phyloP scores from a whole-genome alignment of 53 echinoderm and acorn worm species.

The Actinopyga echinites region DNA sequence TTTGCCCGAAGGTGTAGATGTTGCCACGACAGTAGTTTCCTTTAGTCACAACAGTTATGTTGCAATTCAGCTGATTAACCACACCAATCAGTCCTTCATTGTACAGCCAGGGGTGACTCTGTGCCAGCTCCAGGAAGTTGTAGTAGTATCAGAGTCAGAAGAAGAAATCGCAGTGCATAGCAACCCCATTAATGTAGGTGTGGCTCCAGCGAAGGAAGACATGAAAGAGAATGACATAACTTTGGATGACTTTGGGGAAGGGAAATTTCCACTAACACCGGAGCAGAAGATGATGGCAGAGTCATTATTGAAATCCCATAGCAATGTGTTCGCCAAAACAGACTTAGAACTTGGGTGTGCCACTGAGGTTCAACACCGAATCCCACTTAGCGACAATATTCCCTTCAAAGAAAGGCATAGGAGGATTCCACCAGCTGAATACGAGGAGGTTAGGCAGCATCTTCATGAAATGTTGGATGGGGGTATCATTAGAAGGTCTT shows the following conservation, averaged over 20 bases:
- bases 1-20: no score
- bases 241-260: neutral
- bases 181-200: neutral
- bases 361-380: conserved; percentile 34
- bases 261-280: neutral
- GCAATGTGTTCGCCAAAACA: conserved; percentile 33
- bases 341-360: conserved; percentile 48
- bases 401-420: conserved; percentile 50
- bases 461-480: conserved; percentile 43
- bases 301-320: neutral
- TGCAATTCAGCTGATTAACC: no score
- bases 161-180: neutral
- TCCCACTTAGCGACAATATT: conserved; percentile 40
- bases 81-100: neutral
- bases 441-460: conserved; percentile 41
- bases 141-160: neutral
- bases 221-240: neutral
- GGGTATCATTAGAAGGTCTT: conserved; percentile 44
- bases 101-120: neutral
- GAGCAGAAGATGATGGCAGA: neutral
- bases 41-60: no score
- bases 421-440: conserved; percentile 49
- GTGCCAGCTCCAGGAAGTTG: neutral
- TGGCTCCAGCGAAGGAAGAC: neutral
- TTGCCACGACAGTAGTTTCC: no score